Base-by-base conservation (phyloP, 1,140 invertebrate species). In the Bombyx mori region DNA sequence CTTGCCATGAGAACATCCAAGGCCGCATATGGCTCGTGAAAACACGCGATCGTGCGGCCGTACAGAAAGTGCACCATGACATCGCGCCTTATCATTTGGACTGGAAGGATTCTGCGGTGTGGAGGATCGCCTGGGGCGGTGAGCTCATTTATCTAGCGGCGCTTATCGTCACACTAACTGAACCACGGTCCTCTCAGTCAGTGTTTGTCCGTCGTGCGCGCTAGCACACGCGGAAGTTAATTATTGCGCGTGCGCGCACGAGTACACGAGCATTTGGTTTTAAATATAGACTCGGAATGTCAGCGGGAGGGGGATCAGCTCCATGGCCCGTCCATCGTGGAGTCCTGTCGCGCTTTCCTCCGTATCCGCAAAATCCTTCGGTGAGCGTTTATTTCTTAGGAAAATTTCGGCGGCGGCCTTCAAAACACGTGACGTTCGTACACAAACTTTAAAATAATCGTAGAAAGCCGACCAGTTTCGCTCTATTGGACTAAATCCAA, bases 271-370 rank as follows among this genome's bases (percentile, higher is more conserved):
- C 84, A 87, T 78, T 77, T 66, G 58, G 66, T 65, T 80, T 75
- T 84, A 87, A 82, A 79, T 83, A 74, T 87, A 84, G 81, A 77
- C 68, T 56, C 73, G 77, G 81, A 83, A 87, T 86, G 82, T 83
- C 80, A 69, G 71, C 81, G 70, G 79, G 89, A 63, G 91, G 90
- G 71, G 84, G 88, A 63, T 85, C 89, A 63, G 91, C 89, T 69
- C 92, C 92, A 73, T 93, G 93, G 92, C 91, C 92, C 52, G 89
- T 93, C 60, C 89, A 89, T 67, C 91, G 90, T 62, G 89, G 92
- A 64, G 89, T 90, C 73, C 90, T 91, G 66, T 89, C 89, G 54
- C 90, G 89, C 63, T 88, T 71, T 66, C 64, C 77, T 61, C 76
- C 78, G 43, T 70, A 87, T 18, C 79, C 84, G 58, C 82, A 79